Evolutionary conservation across 2,113 vertebrate genomes (phyloP), one percentile per base, ranked within the genome.

Genomic region (Bufo gargarizans): DNA sequence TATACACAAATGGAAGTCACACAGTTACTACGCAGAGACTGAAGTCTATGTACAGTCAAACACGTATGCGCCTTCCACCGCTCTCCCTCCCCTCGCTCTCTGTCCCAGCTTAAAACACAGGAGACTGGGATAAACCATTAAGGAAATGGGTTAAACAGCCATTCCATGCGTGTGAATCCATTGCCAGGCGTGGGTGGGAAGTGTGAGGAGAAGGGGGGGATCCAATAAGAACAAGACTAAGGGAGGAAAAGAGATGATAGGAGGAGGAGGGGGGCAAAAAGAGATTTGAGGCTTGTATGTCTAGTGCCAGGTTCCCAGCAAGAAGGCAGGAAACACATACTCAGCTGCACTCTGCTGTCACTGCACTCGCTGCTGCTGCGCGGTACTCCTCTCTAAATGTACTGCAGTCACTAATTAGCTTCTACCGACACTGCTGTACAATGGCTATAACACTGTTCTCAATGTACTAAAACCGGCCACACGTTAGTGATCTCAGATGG

Each of bases 71-170:
- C 22, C 45, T 33, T 67, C 77, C 77, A 81, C 49, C 77, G 45
- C 86, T 0, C 86, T 82, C 86, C 69, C 79, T 82, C 86, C 65
- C 14, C 69, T 59, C 50, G 79, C 78, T 82, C 78, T 84, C 69
- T 88, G 86, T 88, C 87, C 87, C 80, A 83, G 80, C 84, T 88
- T 83, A 69, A 88, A 80, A 88, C 87, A 88, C 86, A 88, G 79
- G 86, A 83, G 87, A 88, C 56, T 47, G 69, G 81, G 87, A 88
- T 88, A 88, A 88, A 86, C 67, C 79, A 83, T 83, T 81, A 88
- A 88, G 80, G 87, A 88, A 88, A 88, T 88, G 80, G 87, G 87
- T 88, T 88, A 88, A 88, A 88, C 80, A 88, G 87, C 87, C 87
- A 82, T 74, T 83, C 87, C 80, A 67, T 88, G 80, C 84, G 87